Percentiles rank a stretch among this genome's conserved stretches.
These are phyloP conservation scores for Oryzias javanicus DNA, from an alignment of 2,113 vertebrate species.

Conservation along the genomic window DNA sequence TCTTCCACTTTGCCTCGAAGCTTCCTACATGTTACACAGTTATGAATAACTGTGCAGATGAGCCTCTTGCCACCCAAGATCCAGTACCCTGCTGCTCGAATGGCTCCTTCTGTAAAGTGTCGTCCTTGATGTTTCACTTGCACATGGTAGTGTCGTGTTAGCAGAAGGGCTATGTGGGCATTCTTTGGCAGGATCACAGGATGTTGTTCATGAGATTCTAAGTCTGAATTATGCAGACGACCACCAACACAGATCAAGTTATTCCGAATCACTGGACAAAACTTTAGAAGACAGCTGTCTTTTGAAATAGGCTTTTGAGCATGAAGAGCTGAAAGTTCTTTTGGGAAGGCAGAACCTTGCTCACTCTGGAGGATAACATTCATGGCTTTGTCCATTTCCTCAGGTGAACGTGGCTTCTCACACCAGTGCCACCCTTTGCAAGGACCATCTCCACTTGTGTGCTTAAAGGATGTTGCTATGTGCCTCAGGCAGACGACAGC, in stretches of 20 bases:
- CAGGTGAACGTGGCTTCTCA: not conserved
- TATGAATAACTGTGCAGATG: not conserved
- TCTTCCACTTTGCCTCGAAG: not conserved
- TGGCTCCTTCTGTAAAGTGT: not conserved
- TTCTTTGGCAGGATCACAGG: not conserved
- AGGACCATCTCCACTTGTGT: not conserved
- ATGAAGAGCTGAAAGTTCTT: not conserved
- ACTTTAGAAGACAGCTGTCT: not conserved
- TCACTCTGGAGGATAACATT: not conserved
- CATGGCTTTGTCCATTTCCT: not conserved
- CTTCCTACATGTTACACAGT: not conserved
- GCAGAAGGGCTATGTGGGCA: not conserved
- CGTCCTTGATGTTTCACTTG: not conserved
- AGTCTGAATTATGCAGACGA: not conserved
- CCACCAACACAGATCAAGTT: not conserved
- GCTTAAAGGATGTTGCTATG: not conserved
- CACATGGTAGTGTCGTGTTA: not conserved
- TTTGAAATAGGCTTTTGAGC: not conserved
- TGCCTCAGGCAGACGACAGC: not conserved
- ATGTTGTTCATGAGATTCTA: not conserved
- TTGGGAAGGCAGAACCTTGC: not conserved
- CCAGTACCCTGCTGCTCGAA: not conserved
- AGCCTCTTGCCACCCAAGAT: not conserved
- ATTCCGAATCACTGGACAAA: not conserved
- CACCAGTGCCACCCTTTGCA: not conserved